phyloP scores from a whole-genome alignment of 2,888 invertebrate species.

The Petrolisthes cinctipes region DNA sequence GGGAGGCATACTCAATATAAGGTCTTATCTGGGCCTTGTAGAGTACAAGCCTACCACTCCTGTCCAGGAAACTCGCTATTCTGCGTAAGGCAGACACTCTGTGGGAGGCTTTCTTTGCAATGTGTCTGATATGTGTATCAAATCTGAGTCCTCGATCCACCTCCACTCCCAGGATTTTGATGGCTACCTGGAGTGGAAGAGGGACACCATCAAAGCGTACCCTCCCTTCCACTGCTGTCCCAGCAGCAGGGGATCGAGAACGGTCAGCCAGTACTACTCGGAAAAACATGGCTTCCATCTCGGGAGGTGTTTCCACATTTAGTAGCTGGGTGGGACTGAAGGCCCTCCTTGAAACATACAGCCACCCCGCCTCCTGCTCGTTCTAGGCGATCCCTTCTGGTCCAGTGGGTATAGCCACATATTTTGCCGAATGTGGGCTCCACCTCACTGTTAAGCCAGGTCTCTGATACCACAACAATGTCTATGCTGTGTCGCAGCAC shows the following conservation, averaged over 20 bases:
- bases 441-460: not conserved
- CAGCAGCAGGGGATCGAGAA: not conserved
- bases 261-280: too few relatives aligned
- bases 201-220: not conserved
- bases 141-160: not conserved
- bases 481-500: not conserved
- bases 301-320: not conserved
- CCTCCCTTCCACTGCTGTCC: not conserved
- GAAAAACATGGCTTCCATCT: too few relatives aligned
- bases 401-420: too few relatives aligned
- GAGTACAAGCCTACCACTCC: not conserved
- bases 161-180: constrained; percentile 25
- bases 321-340: not conserved
- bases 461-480: not conserved
- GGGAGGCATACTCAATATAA: not conserved
- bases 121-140: not conserved
- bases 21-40: constrained; percentile 13
- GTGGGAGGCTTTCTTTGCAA: not conserved
- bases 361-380: not conserved
- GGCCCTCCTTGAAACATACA: too few relatives aligned
- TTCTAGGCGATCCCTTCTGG: too few relatives aligned
- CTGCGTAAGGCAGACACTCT: not conserved
- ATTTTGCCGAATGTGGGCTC: not conserved
- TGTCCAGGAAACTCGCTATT: constrained; percentile 10
- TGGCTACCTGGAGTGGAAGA: not conserved